A percentile compares a stretch with the other conserved stretches of the same genome.
Evolutionary conservation across 2,113 vertebrate species (phyloP).

Genomic region (Aplodontia rufa): DNA sequence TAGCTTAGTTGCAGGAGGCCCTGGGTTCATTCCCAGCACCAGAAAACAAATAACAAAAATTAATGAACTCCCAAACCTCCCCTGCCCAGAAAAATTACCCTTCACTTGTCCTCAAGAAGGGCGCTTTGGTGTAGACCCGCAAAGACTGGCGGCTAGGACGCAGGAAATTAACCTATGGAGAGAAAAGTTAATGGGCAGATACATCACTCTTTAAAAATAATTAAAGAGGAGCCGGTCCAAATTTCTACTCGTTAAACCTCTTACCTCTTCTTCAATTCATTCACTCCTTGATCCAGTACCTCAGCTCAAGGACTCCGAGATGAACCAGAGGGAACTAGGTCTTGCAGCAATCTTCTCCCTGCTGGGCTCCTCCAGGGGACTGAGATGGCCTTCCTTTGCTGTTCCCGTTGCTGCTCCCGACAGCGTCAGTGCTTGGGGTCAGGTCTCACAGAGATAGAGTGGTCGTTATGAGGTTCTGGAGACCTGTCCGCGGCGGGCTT

Average conservation of each 20-base stretch:
- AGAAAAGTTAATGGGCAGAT: conserved; percentile 55
- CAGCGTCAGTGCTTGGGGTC: neutral
- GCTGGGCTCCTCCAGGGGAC: neutral
- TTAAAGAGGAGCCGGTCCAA: neutral
- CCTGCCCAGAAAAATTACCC: conserved; percentile 51
- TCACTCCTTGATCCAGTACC: neutral
- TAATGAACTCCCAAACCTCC: neutral
- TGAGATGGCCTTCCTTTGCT: neutral
- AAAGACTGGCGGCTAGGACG: conserved; percentile 34
- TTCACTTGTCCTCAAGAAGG: conserved; percentile 39
- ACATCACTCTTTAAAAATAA: neutral
- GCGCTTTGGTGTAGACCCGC: neutral
- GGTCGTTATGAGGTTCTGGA: neutral
- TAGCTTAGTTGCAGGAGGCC: no score
- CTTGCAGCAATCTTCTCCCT: neutral
- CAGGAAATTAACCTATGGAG: conserved; percentile 44
- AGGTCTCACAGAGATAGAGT: neutral
- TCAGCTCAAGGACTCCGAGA: neutral
- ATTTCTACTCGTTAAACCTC: neutral
- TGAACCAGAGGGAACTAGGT: neutral
- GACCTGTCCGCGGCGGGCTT: neutral
- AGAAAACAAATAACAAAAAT: neutral
- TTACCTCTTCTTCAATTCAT: neutral
- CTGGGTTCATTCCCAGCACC: neutral
- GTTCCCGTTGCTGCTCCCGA: neutral